These are phyloP conservation scores for Amblyraja radiata DNA, from an alignment of 2,797 vertebrate species.

Conservation along the genomic window DNA sequence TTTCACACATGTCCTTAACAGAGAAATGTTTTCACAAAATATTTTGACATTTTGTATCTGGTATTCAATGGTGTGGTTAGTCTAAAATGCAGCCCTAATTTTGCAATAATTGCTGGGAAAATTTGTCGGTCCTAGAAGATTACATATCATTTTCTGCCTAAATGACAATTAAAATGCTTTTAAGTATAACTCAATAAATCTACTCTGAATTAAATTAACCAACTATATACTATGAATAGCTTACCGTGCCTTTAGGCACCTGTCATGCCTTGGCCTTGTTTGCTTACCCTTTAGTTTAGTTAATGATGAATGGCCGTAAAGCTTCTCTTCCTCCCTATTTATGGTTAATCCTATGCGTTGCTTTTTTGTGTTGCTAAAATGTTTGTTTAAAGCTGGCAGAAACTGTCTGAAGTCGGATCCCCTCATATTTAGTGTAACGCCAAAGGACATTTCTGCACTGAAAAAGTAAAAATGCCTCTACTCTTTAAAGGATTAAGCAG, in stretches of 20 bases:
- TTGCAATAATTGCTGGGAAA: conserved; percentile 21
- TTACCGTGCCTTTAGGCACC: conserved; percentile 17
- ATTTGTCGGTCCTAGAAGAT: neutral
- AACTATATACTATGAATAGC: conserved; percentile 19
- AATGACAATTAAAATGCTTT: conserved; percentile 17
- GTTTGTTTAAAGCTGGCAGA: conserved; percentile 48
- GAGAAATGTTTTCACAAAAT: neutral
- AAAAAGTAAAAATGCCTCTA: neutral
- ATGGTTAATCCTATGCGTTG: conserved; percentile 50
- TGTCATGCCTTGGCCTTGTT: conserved; percentile 26
- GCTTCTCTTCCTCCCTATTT: conserved; percentile 44
- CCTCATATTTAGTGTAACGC: neutral
- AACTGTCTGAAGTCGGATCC: conserved; percentile 41
- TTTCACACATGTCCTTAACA: conserved; percentile 20
- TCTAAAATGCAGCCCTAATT: neutral
- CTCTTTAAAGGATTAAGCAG: conserved; percentile 27
- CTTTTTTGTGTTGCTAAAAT: conserved; percentile 43
- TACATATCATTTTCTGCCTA: neutral
- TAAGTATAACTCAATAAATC: conserved; percentile 29
- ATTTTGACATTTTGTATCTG: conserved; percentile 29
- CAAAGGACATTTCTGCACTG: conserved; percentile 25
- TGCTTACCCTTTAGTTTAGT: conserved; percentile 43
- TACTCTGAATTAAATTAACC: conserved; percentile 29
- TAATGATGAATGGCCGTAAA: conserved; percentile 49
- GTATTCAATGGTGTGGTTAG: neutral